Evolutionary conservation across 2,797 vertebrate genomes (phyloP), one percentile per base, ranked within the genome.

Genomic region (Danio jaintianensis): DNA sequence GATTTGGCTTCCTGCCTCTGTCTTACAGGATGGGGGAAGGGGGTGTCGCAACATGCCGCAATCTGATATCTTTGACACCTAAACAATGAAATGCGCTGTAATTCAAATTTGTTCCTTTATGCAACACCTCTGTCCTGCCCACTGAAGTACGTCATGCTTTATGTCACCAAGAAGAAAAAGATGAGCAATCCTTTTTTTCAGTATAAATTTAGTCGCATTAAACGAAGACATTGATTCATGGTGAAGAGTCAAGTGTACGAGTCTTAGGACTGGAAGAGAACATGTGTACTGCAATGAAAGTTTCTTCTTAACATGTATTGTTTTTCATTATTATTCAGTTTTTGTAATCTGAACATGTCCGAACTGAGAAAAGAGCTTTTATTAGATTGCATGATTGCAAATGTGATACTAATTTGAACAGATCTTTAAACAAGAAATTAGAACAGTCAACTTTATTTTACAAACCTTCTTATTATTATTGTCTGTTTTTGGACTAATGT

Each of bases 1-100:
- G 89, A 89, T 86, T 89, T 87, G 83, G 89, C 89, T 78, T 79
- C 85, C 80, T 87, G 85, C 87, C 82, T 59, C 16, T 75, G 88
- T 87, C 48, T 69, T 29, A 38, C 55, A 53, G 59, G 62, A 45
- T n/a, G 55, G 70, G 55, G 81, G 71, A 59, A 64, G 80, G 38
- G 80, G 62, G 58, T 55, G 66, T 82, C 53, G 20, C 67, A 80
- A 81, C 83, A 50, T 71, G 79, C 42, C 53, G 59, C 78, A 78
- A 80, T 75, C 61, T 61, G 75, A 81, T 63, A 71, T 53, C 16
- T 68, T 42, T 53, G 78, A 81, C 83, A 81, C 50, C 70, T 62
- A 61, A 62, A 78, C 75, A 79, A 64, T 81, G 50, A 73, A 84
- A 69, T 20, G 18, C 20, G 38, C 59, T 45, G 59, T 59, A 68